phyloP scores from a whole-genome alignment of 2,888 invertebrate species.

The Phorcus lineatus region DNA sequence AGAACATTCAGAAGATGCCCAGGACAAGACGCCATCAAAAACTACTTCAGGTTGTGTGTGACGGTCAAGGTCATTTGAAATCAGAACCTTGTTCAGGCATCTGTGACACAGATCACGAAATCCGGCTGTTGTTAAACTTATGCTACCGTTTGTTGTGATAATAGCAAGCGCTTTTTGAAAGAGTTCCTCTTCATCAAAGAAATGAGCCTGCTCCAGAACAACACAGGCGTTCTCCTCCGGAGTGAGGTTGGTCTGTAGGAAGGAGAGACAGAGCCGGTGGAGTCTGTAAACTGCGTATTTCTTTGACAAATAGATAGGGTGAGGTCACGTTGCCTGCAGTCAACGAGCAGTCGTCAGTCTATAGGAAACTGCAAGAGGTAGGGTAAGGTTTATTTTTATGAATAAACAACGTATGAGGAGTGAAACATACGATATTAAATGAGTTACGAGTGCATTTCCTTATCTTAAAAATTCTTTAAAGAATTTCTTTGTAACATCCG shows the following conservation, averaged over 20 bases:
- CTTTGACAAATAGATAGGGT: constrained; percentile 4
- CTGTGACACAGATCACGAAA: neutral
- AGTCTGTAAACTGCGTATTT: constrained; percentile 16
- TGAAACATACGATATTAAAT: too few relatives aligned
- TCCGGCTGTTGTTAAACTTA: neutral
- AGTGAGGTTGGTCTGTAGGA: neutral
- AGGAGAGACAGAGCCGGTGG: neutral
- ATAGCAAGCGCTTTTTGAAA: neutral
- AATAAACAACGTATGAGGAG: too few relatives aligned
- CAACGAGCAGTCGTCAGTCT: neutral
- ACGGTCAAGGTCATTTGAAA: neutral
- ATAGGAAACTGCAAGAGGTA: neutral
- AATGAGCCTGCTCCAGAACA: constrained; percentile 7
- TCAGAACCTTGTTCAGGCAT: neutral
- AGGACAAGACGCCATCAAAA: neutral
- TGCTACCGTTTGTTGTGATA: neutral
- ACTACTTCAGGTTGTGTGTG: neutral
- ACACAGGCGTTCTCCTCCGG: constrained; percentile 18
- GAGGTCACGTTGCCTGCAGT: neutral
- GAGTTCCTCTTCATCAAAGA: constrained; percentile 12
- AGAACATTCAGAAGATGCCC: neutral
- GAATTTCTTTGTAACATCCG: neutral
- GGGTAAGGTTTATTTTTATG: too few relatives aligned
- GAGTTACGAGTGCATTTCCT: too few relatives aligned
- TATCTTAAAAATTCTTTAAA: constrained; percentile 6